Evolutionary conservation across 2,888 invertebrate species (phyloP), one percentile per base, ranked within the genome.

Genomic region (Epiblema foenella): DNA sequence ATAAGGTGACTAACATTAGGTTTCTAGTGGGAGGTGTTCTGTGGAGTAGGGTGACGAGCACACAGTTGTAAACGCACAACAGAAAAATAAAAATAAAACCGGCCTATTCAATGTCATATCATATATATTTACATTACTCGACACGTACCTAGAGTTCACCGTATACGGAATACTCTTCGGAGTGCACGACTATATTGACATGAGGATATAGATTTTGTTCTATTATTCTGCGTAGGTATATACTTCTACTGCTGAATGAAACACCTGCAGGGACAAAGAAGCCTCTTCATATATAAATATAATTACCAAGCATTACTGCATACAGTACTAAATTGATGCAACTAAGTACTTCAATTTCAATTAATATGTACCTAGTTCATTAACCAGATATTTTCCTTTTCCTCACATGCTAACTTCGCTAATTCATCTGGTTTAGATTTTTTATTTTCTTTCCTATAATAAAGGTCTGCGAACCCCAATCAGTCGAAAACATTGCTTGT

Each of bases 71-170:
- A n/a, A n/a, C n/a, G n/a, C n/a, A n/a, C n/a, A n/a, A n/a, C n/a
- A n/a, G n/a, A n/a, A n/a, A n/a, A n/a, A n/a, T n/a, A n/a, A n/a
- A n/a, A n/a, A n/a, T n/a, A n/a, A n/a, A n/a, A 52, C 63, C 49
- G 17, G 62, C 49, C 52, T 54, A 54, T 11, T 39, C 52, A 64
- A 64, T 64, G 52, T 54, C 52, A 20, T 52, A 60, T 4, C 24
- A n/a, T 4, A 24, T 29, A 24, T 42, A 24, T 63, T 63, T 52
- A 52, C 37, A 37, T 52, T 63, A 5, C 18, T 37, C 29, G 49
- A 18, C 8, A 42, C 15, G 39, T 37, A n/a, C n/a, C n/a, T n/a
- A 10, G 49, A 33, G 1, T 15, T 9, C 15, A n/a, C 1, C n/a
- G 49, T 12, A 60, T 60, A 9, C 20, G 46, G 42, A 24, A 15